Conservation (phyloP, 2,113 vertebrate species). For the Tetrao urogallus region DNA sequence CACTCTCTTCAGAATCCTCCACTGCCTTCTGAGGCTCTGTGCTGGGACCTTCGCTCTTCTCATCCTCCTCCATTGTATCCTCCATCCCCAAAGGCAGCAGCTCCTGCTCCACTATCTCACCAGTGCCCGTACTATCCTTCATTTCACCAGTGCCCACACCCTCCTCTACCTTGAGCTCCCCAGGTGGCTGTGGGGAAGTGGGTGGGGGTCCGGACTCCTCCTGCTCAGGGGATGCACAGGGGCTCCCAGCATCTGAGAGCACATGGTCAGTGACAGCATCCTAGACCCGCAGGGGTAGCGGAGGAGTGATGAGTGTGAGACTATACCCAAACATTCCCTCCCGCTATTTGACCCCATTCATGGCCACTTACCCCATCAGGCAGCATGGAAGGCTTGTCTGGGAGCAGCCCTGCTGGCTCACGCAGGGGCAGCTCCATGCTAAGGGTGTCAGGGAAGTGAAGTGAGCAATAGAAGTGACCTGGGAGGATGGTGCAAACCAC, state of each 20-base stretch:
- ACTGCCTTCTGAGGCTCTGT: accelerated
- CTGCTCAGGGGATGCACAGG: accelerated
- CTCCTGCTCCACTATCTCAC: not conserved
- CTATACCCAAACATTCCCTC: not conserved
- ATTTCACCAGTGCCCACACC: not conserved
- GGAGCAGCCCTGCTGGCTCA: accelerated
- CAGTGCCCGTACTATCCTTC: not conserved
- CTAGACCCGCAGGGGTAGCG: not conserved
- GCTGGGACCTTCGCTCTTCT: not conserved
- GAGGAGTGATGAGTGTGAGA: not conserved
- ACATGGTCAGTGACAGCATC: not conserved
- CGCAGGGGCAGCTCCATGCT: not conserved
- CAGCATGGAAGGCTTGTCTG: accelerated
- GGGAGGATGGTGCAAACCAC: accelerated
- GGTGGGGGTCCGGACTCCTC: not conserved
- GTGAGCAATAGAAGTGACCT: constrained; percentile 79
- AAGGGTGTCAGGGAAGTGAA: constrained; percentile 64
- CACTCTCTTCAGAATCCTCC: not conserved
- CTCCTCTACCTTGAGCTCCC: not conserved
- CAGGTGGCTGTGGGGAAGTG: not conserved
- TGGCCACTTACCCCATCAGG: not conserved
- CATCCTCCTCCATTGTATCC: not conserved
- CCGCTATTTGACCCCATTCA: not conserved
- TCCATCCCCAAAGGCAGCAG: not conserved
- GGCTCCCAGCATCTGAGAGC: not conserved